Evolutionary conservation across 2,888 invertebrate genomes (phyloP), one percentile per base, ranked within the genome.

Genomic region (Phaedon cochleariae): DNA sequence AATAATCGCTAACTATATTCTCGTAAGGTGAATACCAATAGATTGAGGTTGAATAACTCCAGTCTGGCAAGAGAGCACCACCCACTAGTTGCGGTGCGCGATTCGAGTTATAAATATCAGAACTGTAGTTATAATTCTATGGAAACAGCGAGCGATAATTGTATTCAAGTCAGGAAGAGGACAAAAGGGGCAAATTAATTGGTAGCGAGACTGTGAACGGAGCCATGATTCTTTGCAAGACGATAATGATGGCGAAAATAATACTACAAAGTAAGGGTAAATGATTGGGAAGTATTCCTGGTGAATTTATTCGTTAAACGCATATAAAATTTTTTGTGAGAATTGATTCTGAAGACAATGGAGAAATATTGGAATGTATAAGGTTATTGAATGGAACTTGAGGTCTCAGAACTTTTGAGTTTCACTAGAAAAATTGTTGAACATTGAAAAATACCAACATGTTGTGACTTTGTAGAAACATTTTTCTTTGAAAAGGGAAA

Each of bases 11-110:
- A n/a, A n/a, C n/a, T n/a, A n/a, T n/a, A n/a, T n/a, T n/a, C n/a
- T n/a, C n/a, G n/a, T n/a, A n/a, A n/a, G n/a, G n/a, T n/a, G n/a
- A 61, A 65, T 65, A 65, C 65, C 65, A 65, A 65, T 65, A 59
- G 61, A 65, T 58, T n/a, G 15, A 65, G 62, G 65, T 65, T 65
- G 60, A 65, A 61, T 65, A 65, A 65, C 61, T 65, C 34, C 49
- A 55, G 48, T 59, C 54, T 54, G 57, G 55, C 59, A 54, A 26
- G 54, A 41, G n/a, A 41, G 37, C 34, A 57, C 62, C 66, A 66
- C 66, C 66, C 63, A 63, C 66, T 51, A 63, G 31, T 63, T 15
- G 60, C 52, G 51, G 18, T 51, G 21, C 29, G 18, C 53, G 49
- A 48, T 55, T 59, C 53, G 41, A 37, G 49, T 63, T 63, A 60